Evolutionary conservation across 1,140 invertebrate species (phyloP).

Genomic region (Epicauta chinensis): DNA sequence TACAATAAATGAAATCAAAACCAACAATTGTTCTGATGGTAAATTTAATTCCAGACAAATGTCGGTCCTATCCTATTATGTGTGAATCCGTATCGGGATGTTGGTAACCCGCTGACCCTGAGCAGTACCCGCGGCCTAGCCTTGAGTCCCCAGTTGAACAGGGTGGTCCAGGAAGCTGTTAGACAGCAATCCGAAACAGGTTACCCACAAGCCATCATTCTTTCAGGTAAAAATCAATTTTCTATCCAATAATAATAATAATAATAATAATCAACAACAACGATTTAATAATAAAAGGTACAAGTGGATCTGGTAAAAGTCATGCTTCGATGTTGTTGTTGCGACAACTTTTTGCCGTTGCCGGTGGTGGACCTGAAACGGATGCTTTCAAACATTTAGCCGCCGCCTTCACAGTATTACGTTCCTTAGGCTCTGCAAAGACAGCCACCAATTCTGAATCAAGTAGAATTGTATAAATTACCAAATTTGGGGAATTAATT

Average conservation of each 20-base stretch:
- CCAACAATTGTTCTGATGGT: not conserved
- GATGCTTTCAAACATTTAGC: slow-evolving; percentile 95
- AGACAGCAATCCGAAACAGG: slow-evolving; percentile 89
- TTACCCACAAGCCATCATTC: slow-evolving; percentile 90
- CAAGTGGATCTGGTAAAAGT: slow-evolving; percentile 92
- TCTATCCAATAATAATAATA: slow-evolving; percentile 4
- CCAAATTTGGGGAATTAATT: not conserved
- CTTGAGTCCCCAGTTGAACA: slow-evolving; percentile 63
- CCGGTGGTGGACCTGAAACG: slow-evolving; percentile 87
- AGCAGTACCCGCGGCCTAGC: slow-evolving; percentile 71
- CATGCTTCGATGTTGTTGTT: slow-evolving; percentile 88
- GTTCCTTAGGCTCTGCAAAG: slow-evolving; percentile 85
- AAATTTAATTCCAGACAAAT: slow-evolving; percentile 66
- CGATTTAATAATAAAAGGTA: slow-evolving; percentile 52
- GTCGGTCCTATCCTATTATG: slow-evolving; percentile 86
- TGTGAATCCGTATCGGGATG: slow-evolving; percentile 81
- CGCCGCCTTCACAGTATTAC: slow-evolving; percentile 87
- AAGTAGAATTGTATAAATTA: slow-evolving; percentile 77
- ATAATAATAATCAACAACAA: not conserved
- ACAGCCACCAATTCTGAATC: slow-evolving; percentile 87
- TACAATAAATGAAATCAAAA: not conserved
- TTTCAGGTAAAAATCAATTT: slow-evolving; percentile 66
- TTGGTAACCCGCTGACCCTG: slow-evolving; percentile 80
- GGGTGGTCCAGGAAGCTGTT: slow-evolving; percentile 86
- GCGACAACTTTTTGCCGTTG: slow-evolving; percentile 85